Conservation (phyloP, 2,113 vertebrate genomes). For the Zosterops hypoxanthus region DNA sequence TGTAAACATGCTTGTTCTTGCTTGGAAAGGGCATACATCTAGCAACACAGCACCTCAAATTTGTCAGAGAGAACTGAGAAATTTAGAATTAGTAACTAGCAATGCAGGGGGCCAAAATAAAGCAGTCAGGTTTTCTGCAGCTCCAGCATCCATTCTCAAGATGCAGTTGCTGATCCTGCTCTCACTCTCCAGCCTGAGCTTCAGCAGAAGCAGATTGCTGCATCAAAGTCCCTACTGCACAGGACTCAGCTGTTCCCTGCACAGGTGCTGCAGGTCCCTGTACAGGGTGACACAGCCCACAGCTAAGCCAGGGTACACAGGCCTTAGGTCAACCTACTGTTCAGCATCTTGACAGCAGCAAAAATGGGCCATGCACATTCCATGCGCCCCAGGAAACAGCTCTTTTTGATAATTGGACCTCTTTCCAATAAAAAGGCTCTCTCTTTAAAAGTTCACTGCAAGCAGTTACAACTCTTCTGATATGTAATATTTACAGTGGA, state of each 20-base stretch:
- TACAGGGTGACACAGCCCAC: not conserved
- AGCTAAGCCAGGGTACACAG: not conserved
- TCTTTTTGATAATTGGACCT: not conserved
- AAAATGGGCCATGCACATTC: not conserved
- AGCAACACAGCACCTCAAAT: not conserved
- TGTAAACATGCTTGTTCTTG: not conserved
- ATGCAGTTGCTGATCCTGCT: not conserved
- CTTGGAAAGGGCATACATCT: not conserved
- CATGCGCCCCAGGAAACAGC: not conserved
- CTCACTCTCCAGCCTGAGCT: not conserved
- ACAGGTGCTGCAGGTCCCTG: not conserved
- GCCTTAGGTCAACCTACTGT: not conserved
- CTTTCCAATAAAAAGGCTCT: not conserved
- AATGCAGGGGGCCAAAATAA: not conserved
- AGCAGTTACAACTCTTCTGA: not conserved
- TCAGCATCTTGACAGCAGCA: not conserved
- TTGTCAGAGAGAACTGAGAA: not conserved
- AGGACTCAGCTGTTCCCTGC: not conserved
- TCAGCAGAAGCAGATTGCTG: not conserved
- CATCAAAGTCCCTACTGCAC: not conserved
- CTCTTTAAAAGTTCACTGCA: not conserved
- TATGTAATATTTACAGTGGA: not conserved
- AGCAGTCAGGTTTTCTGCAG: not conserved
- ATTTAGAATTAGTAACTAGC: not conserved
- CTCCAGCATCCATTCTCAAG: not conserved